Base-by-base conservation (phyloP, 2,113 vertebrate genomes). In the Gracilinanus agilis region DNA sequence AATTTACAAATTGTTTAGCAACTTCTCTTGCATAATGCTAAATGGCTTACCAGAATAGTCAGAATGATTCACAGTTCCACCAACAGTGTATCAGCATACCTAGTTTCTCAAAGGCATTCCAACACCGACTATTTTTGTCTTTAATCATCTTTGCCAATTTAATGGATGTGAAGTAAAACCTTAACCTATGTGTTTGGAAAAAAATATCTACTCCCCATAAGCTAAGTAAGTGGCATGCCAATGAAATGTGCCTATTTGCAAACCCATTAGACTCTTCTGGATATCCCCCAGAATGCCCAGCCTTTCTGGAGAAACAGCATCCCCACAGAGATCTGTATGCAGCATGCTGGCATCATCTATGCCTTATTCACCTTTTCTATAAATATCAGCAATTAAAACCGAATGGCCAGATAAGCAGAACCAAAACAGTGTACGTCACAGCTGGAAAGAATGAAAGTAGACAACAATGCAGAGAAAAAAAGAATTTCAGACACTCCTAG, bases 331-430 rank as follows among this genome's bases (percentile, higher is more conserved):
- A 55, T 95, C 55, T 96, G 93, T 29, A 53, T 92, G 16, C 21
- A 83, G 67, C 93, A 91, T 89, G 54, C 94, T 95, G 96, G 94
- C 94, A 91, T 56, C 40, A 23, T 55, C 61, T 96, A 91, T 94
- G 88, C 93, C 95, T 96, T 92, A 90, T 92, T 91, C 61, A 89
- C 94, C 92, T 94, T 91, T 89, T 94, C 95, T 96, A 96, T 96
- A 96, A 95, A 97, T 95, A 97, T 49, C 95, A 89, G 19, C 44
- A 92, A 90, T 97, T 96, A 90, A 92, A 96, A 95, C 75, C 55
- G 53, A 96, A 91, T 0, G 89, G 94, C 93, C 58, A 54, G 0
- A 61, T 83, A 34, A 83, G 67, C 67, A 83, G 67, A 83, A 40
- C 67, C 13, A 83, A 7, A 83, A 40, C 12, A 83, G 67, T 83